Evolutionary conservation across 2,113 vertebrate species (phyloP).

Genomic region (Alligator mississippiensis): DNA sequence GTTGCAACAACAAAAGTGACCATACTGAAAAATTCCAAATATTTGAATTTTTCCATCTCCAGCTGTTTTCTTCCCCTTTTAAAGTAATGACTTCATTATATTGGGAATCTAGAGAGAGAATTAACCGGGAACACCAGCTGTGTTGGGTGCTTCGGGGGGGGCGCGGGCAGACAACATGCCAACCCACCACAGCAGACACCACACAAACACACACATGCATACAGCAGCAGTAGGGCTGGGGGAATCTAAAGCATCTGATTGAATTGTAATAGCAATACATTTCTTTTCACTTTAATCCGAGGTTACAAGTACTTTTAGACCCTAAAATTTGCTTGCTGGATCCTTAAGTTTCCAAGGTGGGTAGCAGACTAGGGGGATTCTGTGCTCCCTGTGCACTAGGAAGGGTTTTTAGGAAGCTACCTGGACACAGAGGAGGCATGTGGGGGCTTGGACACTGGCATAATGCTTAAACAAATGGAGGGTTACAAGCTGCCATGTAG

Average conservation of each 20-base stretch:
- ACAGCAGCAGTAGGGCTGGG: constrained; percentile 21
- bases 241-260: constrained; percentile 50
- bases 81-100: constrained; percentile 4
- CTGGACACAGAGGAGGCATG: neutral
- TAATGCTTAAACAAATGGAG: neutral
- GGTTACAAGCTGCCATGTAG: neutral
- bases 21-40: neutral
- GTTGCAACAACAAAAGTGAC: constrained; percentile 62
- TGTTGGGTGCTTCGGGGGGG: neutral
- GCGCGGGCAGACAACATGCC: neutral
- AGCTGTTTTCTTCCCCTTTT: constrained; percentile 13
- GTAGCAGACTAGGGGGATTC: neutral
- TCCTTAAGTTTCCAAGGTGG: constrained; percentile 5
- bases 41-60: constrained; percentile 39
- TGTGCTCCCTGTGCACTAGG: neutral
- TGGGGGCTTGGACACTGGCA: neutral
- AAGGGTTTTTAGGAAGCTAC: neutral
- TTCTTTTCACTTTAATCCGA: constrained; percentile 53
- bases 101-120: constrained; percentile 5
- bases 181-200: constrained; percentile 15
- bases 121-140: neutral
- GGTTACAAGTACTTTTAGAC: neutral
- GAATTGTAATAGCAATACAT: constrained; percentile 22
- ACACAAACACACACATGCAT: neutral
- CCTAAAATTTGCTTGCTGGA: neutral